Evolutionary conservation across 2,888 invertebrate genomes (phyloP).

Genomic region (Nomada lathburiana): DNA sequence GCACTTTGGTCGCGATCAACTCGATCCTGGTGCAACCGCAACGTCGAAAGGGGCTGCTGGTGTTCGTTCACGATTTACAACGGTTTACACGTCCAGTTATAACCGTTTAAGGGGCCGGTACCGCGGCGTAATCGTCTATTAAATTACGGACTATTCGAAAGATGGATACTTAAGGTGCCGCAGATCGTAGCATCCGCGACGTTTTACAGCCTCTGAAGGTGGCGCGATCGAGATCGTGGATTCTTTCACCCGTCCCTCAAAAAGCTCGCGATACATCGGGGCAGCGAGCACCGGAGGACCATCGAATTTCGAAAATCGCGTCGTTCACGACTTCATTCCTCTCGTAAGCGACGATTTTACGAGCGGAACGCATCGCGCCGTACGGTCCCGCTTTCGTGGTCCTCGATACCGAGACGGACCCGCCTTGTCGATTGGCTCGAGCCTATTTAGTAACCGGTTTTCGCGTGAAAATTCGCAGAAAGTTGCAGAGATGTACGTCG

Average conservation of each 20-base stretch:
- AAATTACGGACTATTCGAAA: conserved; percentile 50
- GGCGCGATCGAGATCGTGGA: conserved; percentile 45
- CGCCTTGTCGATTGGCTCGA: neutral
- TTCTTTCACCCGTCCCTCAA: conserved; percentile 32
- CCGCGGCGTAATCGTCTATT: conserved; percentile 43
- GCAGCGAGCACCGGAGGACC: neutral
- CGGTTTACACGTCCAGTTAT: conserved; percentile 47
- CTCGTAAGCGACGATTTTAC: conserved; percentile 32
- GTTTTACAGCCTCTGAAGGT: conserved; percentile 40
- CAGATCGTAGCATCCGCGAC: neutral
- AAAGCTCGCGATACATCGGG: conserved; percentile 14
- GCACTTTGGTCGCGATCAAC: neutral
- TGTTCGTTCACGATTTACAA: conserved; percentile 52
- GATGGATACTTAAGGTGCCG: conserved; percentile 52
- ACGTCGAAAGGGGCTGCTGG: conserved; percentile 13
- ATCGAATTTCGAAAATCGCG: conserved; percentile 44
- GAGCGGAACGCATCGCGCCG: conserved; percentile 1
- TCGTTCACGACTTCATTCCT: conserved; percentile 35
- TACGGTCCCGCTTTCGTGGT: neutral
- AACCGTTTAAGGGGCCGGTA: conserved; percentile 51
- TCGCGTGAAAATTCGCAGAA: neutral
- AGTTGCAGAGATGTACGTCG: conserved; percentile 1
- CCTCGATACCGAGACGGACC: neutral
- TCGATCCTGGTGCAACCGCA: neutral
- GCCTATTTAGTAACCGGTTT: conserved; percentile 39